phyloP scores from a whole-genome alignment of 2,888 invertebrate species.

The Halictus ligatus region DNA sequence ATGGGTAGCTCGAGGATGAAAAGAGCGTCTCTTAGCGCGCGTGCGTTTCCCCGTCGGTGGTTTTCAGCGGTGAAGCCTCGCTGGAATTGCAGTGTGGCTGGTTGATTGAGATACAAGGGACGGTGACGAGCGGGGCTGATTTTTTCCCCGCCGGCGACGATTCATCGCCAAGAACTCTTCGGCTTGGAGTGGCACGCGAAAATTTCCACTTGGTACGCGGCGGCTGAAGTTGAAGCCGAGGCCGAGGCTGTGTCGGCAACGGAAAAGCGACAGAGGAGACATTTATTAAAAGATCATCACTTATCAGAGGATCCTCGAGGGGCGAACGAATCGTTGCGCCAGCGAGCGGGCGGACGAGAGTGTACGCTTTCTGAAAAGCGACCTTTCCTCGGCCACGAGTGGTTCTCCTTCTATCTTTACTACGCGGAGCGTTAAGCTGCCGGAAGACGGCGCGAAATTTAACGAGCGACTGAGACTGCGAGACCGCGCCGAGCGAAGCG shows the following conservation, averaged over 20 bases:
- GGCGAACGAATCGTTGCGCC: constrained; percentile 43
- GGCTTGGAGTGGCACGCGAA: constrained; percentile 40
- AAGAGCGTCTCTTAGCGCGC: background rate
- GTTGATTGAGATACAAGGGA: background rate
- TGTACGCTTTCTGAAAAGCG: constrained; percentile 39
- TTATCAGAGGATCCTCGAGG: constrained; percentile 51
- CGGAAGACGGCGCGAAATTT: constrained; percentile 66
- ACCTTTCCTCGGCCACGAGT: constrained; percentile 50
- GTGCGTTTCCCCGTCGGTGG: background rate
- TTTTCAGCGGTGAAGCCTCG: constrained; percentile 7
- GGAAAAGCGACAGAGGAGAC: constrained; percentile 32
- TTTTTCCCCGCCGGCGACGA: constrained; percentile 16
- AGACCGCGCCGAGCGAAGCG: constrained; percentile 17
- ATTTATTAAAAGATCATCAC: constrained; percentile 63
- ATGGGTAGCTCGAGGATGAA: constrained; percentile 17
- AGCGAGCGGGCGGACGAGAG: background rate
- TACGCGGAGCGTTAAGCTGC: constrained; percentile 62
- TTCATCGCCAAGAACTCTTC: constrained; percentile 28
- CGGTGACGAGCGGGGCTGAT: background rate
- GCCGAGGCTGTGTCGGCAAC: background rate
- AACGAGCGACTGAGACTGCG: constrained; percentile 64
- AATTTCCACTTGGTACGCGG: constrained; percentile 16
- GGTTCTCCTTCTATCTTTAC: constrained; percentile 59
- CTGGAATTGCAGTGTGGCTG: constrained; percentile 26
- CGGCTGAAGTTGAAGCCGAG: background rate